Conservation (phyloP, 2,113 vertebrate genomes). For the Muscicapa adusta region DNA sequence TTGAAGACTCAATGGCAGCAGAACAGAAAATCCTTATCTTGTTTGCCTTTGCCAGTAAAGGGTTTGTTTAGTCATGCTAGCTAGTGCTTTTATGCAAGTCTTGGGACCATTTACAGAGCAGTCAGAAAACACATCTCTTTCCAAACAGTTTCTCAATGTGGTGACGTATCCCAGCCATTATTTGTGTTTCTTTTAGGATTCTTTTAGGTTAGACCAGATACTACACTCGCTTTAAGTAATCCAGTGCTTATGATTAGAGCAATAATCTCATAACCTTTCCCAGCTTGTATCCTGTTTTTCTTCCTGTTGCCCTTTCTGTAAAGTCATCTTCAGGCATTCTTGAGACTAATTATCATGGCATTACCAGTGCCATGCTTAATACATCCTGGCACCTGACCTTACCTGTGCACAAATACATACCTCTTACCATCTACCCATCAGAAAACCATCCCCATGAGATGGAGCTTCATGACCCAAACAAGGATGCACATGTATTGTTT, state of each 20-base stretch:
- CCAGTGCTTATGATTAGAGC: background rate
- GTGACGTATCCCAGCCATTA: background rate
- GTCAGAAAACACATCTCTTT: background rate
- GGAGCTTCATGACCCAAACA: background rate
- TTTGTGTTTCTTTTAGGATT: background rate
- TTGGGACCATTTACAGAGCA: background rate
- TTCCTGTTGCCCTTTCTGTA: background rate
- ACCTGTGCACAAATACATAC: background rate
- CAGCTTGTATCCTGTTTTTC: background rate
- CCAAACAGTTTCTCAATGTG: slow-evolving; percentile 1
- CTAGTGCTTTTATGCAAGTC: background rate
- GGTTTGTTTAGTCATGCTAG: background rate
- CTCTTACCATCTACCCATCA: background rate
- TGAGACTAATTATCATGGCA: background rate
- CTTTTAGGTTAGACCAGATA: background rate
- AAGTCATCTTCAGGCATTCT: background rate
- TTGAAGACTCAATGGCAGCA: background rate
- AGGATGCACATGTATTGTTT: background rate
- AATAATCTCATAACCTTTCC: background rate
- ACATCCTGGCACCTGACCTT: background rate
- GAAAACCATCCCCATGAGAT: background rate
- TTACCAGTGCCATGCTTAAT: background rate
- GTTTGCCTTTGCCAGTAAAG: background rate
- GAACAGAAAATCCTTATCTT: slow-evolving; percentile 45
- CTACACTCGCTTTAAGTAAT: background rate